Evolutionary conservation across 1,140 invertebrate species (phyloP).

Genomic region (Drosophila nigrodunni): DNA sequence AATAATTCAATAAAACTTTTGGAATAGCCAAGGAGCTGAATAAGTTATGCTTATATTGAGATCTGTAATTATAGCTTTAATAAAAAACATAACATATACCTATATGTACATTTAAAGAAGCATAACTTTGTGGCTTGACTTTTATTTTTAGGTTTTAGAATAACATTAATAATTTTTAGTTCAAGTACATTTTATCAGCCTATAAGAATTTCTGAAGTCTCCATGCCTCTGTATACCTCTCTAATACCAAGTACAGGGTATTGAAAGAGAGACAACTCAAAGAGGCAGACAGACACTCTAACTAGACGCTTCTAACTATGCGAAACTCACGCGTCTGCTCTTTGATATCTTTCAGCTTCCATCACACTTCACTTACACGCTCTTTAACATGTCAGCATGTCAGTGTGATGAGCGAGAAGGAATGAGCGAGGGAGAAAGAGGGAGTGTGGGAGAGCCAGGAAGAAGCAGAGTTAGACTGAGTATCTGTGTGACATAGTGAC

Average conservation of each 20-base stretch:
- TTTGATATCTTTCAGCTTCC: conserved; percentile 67
- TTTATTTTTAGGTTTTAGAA: too few species aligned
- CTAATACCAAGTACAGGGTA: not conserved
- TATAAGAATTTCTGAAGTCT: too few species aligned
- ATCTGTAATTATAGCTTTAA: too few species aligned
- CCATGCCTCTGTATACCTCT: too few species aligned
- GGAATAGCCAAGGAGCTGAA: too few species aligned
- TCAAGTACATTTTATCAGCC: too few species aligned
- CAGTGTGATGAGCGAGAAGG: conserved; percentile 25
- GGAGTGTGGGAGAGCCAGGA: not conserved
- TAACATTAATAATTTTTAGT: too few species aligned
- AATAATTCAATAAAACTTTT: too few species aligned
- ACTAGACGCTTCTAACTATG: conserved; percentile 31
- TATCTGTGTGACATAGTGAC: conserved; percentile 69
- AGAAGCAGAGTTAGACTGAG: conserved; percentile 13
- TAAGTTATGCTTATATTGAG: too few species aligned
- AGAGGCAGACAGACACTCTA: conserved; percentile 22
- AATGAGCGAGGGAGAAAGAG: conserved; percentile 3
- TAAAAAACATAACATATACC: too few species aligned
- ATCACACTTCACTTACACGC: conserved; percentile 82
- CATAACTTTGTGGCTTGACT: too few species aligned
- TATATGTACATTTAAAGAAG: too few species aligned
- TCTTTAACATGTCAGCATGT: conserved; percentile 81
- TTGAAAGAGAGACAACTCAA: conserved; percentile 37
- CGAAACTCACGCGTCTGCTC: conserved; percentile 33